Base-by-base conservation (phyloP, 2,113 vertebrate genomes). In the Dromas ardeola region DNA sequence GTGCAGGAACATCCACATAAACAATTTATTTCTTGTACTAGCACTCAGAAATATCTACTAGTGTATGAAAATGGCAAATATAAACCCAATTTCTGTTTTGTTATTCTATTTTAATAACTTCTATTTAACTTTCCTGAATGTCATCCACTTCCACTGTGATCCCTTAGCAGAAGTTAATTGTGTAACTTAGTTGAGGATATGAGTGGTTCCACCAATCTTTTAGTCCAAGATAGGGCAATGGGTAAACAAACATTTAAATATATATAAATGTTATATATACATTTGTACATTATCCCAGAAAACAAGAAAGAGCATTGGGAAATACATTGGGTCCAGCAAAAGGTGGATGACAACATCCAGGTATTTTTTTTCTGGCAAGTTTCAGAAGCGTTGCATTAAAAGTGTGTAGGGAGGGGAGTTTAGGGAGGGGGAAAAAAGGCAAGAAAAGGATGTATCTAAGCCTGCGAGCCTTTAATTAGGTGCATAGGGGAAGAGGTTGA, bases 401-500 rank as follows among this genome's bases (percentile, higher is more conserved):
- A 71, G 12, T 32, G 13, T 36, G 15, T 14, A 27, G 0, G 9
- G 4, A n/a, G 32, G 20, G 34, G 23, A 22, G 47, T 49, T 49
- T 49, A 49, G 61, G 36, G 26, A 18, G 47, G 38, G 8, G 6
- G 11, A 10, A 29, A 32, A 10, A 26, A 32, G 6, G 14, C 13
- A 61, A 76, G 65, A 45, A 88, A 91, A 76, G 5, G 3, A 55
- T 81, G 7, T 23, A 53, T 62, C 71, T 92, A 62, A 90, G 58
- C 45, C 61, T 74, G n/a, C 40, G 15, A 81, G 52, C 40, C 58
- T 95, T 95, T 89, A 94, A 93, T 92, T 92, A 92, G n/a, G 50
- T 79, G 34, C 47, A 63, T 30, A 94, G 66, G 65, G 61, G 53
- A 93, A 88, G 66, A 82, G n/a, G 76, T 16, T 93, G 91, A 88